Evolutionary conservation across 2,113 vertebrate species (phyloP).

Genomic region (Equus quagga): DNA sequence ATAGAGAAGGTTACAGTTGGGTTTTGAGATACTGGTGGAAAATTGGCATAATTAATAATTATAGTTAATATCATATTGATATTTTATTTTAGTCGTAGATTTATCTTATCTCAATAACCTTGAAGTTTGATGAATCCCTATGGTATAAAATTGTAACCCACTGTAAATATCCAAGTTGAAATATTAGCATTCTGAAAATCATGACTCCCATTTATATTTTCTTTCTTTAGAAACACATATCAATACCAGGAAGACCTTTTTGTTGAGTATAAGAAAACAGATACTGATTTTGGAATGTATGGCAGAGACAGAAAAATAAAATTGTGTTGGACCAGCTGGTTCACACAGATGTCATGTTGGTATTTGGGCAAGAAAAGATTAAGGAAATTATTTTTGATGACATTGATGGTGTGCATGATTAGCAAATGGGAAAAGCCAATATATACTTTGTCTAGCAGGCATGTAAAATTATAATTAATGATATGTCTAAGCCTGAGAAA

Average conservation of each 20-base stretch:
- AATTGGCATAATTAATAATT: not conserved
- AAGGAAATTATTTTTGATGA: slow-evolving; percentile 32
- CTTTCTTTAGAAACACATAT: not conserved
- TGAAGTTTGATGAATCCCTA: not conserved
- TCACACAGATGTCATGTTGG: not conserved
- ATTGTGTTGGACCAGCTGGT: not conserved
- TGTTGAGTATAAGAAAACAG: not conserved
- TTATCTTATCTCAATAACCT: not conserved
- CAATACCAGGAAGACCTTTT: not conserved
- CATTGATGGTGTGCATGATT: not conserved
- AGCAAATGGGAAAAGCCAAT: not conserved
- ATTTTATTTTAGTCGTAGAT: not conserved
- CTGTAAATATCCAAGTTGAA: not conserved
- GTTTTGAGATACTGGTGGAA: not conserved
- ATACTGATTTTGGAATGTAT: not conserved
- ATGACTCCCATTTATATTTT: not conserved
- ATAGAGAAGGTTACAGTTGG: not conserved
- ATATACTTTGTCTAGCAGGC: not conserved
- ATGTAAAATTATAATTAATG: not conserved
- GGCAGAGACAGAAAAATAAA: not conserved
- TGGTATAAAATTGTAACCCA: not conserved
- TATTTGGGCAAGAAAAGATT: not conserved
- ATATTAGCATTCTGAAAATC: not conserved
- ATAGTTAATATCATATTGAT: not conserved
- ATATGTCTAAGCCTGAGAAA: not conserved